Evolutionary conservation across 92 coral and sea anemone genomes (phyloP), one percentile per base, ranked within the genome.

Genomic region (Ricordea florida): DNA sequence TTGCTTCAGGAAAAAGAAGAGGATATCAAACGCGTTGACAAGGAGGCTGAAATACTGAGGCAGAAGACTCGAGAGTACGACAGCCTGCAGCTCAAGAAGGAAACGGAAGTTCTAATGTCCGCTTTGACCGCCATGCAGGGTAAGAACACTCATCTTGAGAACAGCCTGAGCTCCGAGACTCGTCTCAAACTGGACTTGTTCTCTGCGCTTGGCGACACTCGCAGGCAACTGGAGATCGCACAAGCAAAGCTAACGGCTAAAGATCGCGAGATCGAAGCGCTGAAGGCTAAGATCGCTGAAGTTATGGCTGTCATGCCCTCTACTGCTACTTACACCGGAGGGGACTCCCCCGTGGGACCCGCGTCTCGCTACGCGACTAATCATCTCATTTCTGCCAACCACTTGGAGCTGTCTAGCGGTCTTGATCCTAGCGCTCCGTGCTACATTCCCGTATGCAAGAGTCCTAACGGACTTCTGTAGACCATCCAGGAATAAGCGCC

Each of bases 271-370:
- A 69, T 96, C 5, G 85, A 81, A 13, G 66, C 81, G 18, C 59
- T 96, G 58, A 96, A 96, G 79, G 93, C 93, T 38, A 96, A 92
- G 90, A 96, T 92, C 16, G 99, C 99, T 4, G 99, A 96, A 44
- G 99, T 89, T 10, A 92, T 96, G 97, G 99, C 99, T 3, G 87
- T 96, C 15, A 85, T 96, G 94, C 99, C 99, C 11, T 17, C 84
- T 22, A 46, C 79, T n/a, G 52, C 76, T 1, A 61, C 80, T 34
- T 86, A 80, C 72, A 48, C 79, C 0, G 34, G 79, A 23, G 87
- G 79, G 40, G 90, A 85, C 32, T 52, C 83, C 8, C 55, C 80
- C 3, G 78, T 71, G 23, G 71, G 69, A 17, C 77, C 77, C 34
- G 15, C 40, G 21, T 53, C 71, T 9, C 75, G 81, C 42, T 82